phyloP scores from a whole-genome alignment of 2,113 vertebrate genomes.

The Brachypteracias leptosomus region DNA sequence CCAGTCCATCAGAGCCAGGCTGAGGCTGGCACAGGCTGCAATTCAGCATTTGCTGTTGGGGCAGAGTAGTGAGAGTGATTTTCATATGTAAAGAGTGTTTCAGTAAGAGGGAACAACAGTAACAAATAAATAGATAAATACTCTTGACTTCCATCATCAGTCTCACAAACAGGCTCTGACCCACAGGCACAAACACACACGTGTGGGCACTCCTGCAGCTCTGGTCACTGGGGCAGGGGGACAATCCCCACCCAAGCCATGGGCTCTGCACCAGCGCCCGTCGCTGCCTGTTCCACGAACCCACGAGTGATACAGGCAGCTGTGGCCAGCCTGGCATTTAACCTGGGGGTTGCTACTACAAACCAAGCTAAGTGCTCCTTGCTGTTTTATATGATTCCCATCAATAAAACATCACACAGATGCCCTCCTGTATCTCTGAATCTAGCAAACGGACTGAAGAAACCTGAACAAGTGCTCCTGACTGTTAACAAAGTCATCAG shows the following conservation, averaged over 20 bases:
- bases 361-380: not conserved
- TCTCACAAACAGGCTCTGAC: not conserved
- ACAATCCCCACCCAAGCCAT: not conserved
- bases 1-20: not conserved
- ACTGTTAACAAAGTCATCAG: not conserved
- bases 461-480: not conserved
- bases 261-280: fast-evolving
- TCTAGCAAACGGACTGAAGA: not conserved
- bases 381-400: not conserved
- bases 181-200: fast-evolving
- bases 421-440: not conserved
- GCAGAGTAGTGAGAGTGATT: not conserved
- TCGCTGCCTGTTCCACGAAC: fast-evolving
- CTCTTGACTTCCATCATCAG: not conserved
- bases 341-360: not conserved
- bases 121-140: not conserved
- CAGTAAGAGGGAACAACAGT: not conserved
- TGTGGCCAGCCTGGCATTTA: not conserved
- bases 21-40: not conserved
- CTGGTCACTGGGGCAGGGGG: fast-evolving
- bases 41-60: not conserved
- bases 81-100: not conserved
- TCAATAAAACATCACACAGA: slow-evolving; percentile 28
- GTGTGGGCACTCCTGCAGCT: fast-evolving
- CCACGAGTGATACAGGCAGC: fast-evolving